phyloP scores from a whole-genome alignment of 37 sponge, comb jelly and placozoan species.

The Crambe crambe region DNA sequence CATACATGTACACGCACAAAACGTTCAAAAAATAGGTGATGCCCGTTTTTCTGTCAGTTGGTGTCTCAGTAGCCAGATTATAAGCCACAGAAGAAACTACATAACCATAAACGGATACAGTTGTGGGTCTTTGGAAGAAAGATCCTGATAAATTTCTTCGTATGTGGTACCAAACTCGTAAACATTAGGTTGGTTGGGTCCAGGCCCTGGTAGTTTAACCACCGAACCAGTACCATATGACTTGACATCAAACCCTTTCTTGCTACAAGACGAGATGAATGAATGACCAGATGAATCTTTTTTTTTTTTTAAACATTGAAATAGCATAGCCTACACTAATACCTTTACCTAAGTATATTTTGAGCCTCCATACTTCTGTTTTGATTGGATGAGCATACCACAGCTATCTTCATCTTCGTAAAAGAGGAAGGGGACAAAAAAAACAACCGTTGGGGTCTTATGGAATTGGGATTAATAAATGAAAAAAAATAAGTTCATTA shows the following conservation, averaged over 20 bases:
- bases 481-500: too few species aligned
- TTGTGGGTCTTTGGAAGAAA: constrained; percentile 71
- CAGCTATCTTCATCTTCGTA: constrained; percentile 68
- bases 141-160: constrained; percentile 88
- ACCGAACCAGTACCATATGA: constrained; percentile 92
- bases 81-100: too few species aligned
- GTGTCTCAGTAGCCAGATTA: too few species aligned
- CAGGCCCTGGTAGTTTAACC: constrained; percentile 88
- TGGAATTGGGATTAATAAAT: neutral
- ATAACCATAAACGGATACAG: constrained; percentile 64
- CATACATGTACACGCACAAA: too few species aligned
- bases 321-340: neutral
- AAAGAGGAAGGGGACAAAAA: neutral
- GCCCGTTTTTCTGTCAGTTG: neutral
- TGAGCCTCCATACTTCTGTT: constrained; percentile 99
- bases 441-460: neutral
- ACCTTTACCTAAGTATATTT: constrained; percentile 78
- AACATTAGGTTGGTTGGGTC: constrained; percentile 81
- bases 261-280: constrained; percentile 44
- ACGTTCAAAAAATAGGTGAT: neutral
- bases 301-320: neutral
- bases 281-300: constrained; percentile 2
- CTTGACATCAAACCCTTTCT: constrained; percentile 90
- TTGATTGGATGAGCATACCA: constrained; percentile 98
- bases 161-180: constrained; percentile 90